A percentile compares a stretch with the other conserved stretches of the same genome.
These are phyloP conservation scores for Pontoporia blainvillei DNA, from an alignment of 2,113 vertebrate species.

Conservation along the genomic window DNA sequence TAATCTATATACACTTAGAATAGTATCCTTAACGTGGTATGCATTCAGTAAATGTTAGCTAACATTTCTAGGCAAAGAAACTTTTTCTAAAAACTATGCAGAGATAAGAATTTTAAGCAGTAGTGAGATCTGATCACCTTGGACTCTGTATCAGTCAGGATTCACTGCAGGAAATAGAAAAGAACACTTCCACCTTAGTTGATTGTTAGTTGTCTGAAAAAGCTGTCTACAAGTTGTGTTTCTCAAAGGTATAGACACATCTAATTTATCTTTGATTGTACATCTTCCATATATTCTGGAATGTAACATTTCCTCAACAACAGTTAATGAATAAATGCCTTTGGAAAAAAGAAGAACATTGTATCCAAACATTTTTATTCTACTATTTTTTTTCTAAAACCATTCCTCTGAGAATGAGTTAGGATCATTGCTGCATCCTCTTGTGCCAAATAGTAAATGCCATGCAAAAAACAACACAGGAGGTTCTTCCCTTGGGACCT, in stretches of 20 bases:
- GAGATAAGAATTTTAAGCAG: background rate
- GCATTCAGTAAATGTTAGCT: background rate
- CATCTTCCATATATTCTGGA: background rate
- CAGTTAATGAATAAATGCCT: background rate
- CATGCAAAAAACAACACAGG: background rate
- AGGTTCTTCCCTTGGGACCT: too few species aligned
- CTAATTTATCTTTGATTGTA: background rate
- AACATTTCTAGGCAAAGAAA: slow-evolving; percentile 1
- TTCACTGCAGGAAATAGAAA: background rate
- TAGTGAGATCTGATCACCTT: background rate
- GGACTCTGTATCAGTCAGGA: background rate
- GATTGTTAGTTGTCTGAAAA: background rate
- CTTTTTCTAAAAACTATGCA: background rate
- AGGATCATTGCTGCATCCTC: background rate
- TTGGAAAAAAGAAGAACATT: background rate
- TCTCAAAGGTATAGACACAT: background rate
- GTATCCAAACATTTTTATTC: background rate
- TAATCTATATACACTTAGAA: background rate
- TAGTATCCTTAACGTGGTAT: background rate
- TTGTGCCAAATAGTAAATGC: background rate
- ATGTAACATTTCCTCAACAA: background rate
- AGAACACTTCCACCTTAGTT: background rate
- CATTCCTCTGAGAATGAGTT: background rate
- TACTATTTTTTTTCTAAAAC: background rate
- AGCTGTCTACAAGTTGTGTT: background rate